A percentile compares a stretch with the other conserved stretches of the same genome.
These are phyloP conservation scores for Sylvicapra grimmia DNA, from an alignment of 2,113 vertebrate genomes.

Conservation along the genomic window DNA sequence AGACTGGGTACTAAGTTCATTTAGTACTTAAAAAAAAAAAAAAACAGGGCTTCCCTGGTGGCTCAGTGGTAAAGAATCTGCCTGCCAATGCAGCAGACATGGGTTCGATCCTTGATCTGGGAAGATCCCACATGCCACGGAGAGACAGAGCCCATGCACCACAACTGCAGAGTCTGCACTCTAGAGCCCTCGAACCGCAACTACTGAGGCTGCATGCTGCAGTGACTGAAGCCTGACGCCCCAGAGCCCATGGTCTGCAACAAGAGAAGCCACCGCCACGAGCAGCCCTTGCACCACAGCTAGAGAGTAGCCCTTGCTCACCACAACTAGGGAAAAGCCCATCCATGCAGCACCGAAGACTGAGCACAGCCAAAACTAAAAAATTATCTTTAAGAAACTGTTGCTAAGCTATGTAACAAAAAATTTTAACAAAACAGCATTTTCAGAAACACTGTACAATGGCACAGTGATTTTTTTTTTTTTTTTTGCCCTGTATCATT, in stretches of 20 bases:
- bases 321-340: neutral
- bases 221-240: neutral
- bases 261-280: neutral
- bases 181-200: neutral
- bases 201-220: neutral
- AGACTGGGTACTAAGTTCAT: neutral
- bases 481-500: neutral
- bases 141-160: fast-evolving
- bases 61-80: neutral
- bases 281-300: neutral
- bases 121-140: neutral
- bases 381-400: neutral
- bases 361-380: neutral
- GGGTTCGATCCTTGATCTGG: neutral
- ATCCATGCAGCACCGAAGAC: neutral
- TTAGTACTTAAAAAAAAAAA: neutral
- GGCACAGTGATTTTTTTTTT: neutral
- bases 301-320: neutral
- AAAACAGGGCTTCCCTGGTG: neutral
- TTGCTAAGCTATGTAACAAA: neutral
- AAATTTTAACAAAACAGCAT: neutral
- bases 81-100: neutral
- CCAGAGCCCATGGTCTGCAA: neutral
- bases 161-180: neutral
- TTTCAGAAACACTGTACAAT: neutral